These are phyloP conservation scores for Girardinus metallicus DNA, from an alignment of 2,797 vertebrate species.

Conservation along the genomic window DNA sequence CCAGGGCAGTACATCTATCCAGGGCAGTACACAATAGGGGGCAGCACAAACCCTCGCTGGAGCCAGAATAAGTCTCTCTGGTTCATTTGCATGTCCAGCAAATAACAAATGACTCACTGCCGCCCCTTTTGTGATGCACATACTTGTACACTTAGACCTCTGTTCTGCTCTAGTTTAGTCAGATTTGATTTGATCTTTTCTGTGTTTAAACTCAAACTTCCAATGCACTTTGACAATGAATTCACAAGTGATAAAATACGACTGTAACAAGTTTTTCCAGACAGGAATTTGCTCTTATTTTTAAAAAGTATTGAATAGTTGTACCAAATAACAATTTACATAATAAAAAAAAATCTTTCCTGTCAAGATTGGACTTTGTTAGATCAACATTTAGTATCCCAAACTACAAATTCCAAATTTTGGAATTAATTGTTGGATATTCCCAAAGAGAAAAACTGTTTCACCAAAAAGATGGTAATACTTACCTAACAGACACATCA, in stretches of 20 bases:
- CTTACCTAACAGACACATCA: too few relatives aligned
- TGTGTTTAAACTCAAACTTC: background rate
- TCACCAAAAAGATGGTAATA: too few relatives aligned
- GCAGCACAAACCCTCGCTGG: too few relatives aligned
- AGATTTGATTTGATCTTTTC: background rate
- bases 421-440: background rate
- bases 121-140: background rate
- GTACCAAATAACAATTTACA: background rate
- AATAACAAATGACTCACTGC: too few relatives aligned
- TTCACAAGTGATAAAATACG: background rate
- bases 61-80: too few relatives aligned
- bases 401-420: background rate
- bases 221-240: background rate
- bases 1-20: too few relatives aligned
- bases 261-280: background rate
- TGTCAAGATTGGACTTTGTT: background rate
- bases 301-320: background rate
- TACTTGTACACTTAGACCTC: background rate
- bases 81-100: background rate
- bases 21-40: too few relatives aligned
- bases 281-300: background rate
- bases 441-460: background rate
- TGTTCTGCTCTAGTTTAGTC: background rate
- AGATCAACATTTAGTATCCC: background rate
- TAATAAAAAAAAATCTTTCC: background rate